Conservation (phyloP, 2,113 vertebrate species). For the Aplodontia rufa region DNA sequence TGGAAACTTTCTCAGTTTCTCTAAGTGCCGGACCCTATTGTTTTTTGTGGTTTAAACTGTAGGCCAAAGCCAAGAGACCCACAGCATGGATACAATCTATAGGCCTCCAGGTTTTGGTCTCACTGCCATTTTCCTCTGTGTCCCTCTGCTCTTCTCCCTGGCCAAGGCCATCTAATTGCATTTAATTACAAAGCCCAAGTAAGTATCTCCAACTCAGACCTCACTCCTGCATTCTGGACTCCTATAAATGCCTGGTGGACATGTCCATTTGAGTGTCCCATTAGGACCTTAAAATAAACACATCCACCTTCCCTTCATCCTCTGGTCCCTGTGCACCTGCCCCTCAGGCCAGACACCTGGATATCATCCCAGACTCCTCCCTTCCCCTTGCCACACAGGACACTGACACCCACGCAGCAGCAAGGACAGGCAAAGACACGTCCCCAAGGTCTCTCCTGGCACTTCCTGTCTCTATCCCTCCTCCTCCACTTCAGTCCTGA, state of each 20-base stretch:
- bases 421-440: neutral
- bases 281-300: neutral
- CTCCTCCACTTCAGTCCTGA: neutral
- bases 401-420: neutral
- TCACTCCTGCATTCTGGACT: no score
- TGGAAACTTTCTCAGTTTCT: neutral
- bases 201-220: neutral
- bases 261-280: neutral
- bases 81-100: neutral
- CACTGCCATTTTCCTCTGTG: neutral
- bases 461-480: neutral
- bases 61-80: neutral
- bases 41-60: neutral
- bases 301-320: neutral
- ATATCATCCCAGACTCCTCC: neutral
- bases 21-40: neutral
- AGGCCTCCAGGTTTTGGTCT: neutral
- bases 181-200: rapidly evolving
- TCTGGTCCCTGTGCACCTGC: neutral
- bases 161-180: neutral
- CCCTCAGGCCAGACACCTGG: neutral
- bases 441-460: neutral
- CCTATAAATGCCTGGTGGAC: neutral
- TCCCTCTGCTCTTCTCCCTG: neutral
- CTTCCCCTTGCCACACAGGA: neutral